A percentile compares a stretch with the other conserved stretches of the same genome.
Evolutionary conservation across 1,140 invertebrate genomes (phyloP).

Genomic region (Halictus rubicundus): DNA sequence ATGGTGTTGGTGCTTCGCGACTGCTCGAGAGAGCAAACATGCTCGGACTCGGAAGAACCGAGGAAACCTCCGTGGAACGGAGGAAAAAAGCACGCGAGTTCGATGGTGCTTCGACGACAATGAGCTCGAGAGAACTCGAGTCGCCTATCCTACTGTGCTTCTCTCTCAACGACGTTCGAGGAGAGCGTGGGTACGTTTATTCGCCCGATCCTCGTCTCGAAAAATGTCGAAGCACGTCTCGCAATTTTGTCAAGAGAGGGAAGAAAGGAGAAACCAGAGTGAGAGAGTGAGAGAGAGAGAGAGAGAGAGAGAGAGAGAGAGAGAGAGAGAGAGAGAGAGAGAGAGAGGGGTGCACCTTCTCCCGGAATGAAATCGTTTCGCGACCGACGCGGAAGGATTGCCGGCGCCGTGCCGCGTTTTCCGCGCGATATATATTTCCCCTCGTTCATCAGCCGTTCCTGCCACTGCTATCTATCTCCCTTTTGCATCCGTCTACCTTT

Average conservation of each 20-base stretch:
- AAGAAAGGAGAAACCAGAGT: too few relatives aligned
- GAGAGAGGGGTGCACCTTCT: not conserved
- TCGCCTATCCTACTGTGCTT: not conserved
- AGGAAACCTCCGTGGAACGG: too few relatives aligned
- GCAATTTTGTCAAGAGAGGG: not conserved
- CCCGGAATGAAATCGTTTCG: conserved; percentile 25
- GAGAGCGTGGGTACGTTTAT: conserved; percentile 2
- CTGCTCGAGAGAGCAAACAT: too few relatives aligned
- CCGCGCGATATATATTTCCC: conserved; percentile 47
- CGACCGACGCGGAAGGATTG: conserved; percentile 32
- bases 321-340: too few relatives aligned
- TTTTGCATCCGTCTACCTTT: conserved; percentile 42
- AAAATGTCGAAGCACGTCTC: conserved; percentile 2
- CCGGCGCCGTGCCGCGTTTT: not conserved
- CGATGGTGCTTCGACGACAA: conserved; percentile 6
- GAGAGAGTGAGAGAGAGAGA: too few relatives aligned
- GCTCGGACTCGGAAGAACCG: not conserved
- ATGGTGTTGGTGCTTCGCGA: too few relatives aligned
- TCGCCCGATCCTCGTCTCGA: not conserved
- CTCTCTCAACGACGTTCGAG: too few relatives aligned
- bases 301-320: too few relatives aligned
- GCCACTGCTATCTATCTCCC: conserved; percentile 29
- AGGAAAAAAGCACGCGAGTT: not conserved
- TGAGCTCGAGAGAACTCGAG: not conserved
- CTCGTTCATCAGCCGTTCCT: conserved; percentile 39